Base-by-base conservation (phyloP, 2,797 vertebrate genomes). In the Pseudopleuronectes americanus region DNA sequence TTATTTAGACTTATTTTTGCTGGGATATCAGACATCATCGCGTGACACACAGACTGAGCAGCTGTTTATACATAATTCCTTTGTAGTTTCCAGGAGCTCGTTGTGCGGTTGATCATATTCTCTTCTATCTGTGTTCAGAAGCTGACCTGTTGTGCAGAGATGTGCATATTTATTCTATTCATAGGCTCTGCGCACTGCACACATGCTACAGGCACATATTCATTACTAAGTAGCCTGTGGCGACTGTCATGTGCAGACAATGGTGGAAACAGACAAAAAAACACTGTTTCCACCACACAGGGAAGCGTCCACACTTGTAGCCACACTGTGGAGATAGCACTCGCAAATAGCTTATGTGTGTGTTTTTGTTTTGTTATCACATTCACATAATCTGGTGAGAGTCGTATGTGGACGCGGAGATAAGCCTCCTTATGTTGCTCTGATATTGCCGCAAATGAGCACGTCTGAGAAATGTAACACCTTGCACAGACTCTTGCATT, bases 401-500 rank as follows among this genome's bases (percentile, higher is more conserved):
- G 80, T 89, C 77, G 67, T 84, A 84, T 77, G 81, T 80, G 82
- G 84, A 86, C 88, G 88, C 86, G 63, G 64, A 85, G 86, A 91
- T 92, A 92, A 92, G 88, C 91, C 86, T 87, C 89, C 88, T 88
- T 86, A 90, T 89, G 90, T 66, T 77, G 73, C 86, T 82, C 81
- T 78, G 72, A 90, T 87, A 89, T 88, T 87, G 76, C 87, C 77
- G 86, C 85, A 91, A 92, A 93, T 89, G 87, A 92, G 91, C 89
- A 88, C 81, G 90, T 89, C 89, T 93, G 92, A 92, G 92, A 93
- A 92, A 91, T 82, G 85, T 89, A 91, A 89, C 92, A 93, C 91
- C 90, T 93, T 93, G 90, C 87, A 68, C 87, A 86, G 86, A 83
- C 89, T 89, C 89, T 87, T 90, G 92, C 90, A 93, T 94, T 93